Evolutionary conservation across 2,797 vertebrate genomes (phyloP).

Genomic region (Melanotaenia parkinsoni): DNA sequence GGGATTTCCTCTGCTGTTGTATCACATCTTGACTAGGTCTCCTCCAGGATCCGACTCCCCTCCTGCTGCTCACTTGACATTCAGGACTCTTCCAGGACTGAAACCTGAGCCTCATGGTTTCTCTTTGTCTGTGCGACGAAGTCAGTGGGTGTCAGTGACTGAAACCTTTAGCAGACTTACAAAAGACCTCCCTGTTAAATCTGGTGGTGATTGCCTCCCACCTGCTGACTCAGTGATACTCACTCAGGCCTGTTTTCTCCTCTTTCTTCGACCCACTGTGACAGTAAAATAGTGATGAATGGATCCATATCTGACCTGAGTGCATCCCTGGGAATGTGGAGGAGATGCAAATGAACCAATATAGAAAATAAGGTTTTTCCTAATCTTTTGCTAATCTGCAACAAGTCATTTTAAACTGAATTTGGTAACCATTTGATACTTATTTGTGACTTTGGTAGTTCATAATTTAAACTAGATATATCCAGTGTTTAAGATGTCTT

Average conservation of each 20-base stretch:
- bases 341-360: constrained; percentile 1
- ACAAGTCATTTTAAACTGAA: background rate
- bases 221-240: constrained; percentile 57
- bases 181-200: constrained; percentile 43
- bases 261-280: constrained; percentile 38
- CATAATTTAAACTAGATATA: background rate
- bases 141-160: constrained; percentile 33
- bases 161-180: constrained; percentile 29
- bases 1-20: constrained; percentile 33
- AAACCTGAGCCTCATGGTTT: constrained; percentile 75
- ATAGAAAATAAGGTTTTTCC: background rate
- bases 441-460: background rate
- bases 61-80: constrained; percentile 64
- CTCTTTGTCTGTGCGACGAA: constrained; percentile 51
- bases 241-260: constrained; percentile 25
- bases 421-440: background rate
- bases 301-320: constrained; percentile 32
- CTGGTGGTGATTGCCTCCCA: constrained; percentile 48
- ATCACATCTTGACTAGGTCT: constrained; percentile 26
- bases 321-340: constrained; percentile 22
- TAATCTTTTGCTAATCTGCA: background rate
- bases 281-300: constrained; percentile 45
- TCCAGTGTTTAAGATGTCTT: background rate
- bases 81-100: constrained; percentile 62
- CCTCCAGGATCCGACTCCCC: constrained; percentile 34